Percentiles rank a stretch among this genome's conserved stretches.
Evolutionary conservation across 2,113 vertebrate species (phyloP).

Genomic region (Aythya baeri): DNA sequence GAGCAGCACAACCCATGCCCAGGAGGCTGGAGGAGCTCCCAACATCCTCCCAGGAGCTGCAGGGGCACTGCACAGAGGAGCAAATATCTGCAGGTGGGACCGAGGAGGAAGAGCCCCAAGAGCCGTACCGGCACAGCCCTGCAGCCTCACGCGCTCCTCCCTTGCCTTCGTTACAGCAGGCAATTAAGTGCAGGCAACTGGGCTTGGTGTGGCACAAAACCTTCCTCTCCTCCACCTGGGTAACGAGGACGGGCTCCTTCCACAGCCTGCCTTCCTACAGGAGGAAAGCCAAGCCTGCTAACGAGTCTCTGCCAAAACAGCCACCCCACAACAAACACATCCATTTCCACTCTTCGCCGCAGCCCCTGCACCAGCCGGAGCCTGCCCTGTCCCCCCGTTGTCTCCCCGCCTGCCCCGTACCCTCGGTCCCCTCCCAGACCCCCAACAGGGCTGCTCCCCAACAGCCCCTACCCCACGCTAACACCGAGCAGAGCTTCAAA

Average conservation of each 20-base stretch:
- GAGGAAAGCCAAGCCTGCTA: neutral
- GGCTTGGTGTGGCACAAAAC: neutral
- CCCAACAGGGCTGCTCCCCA: neutral
- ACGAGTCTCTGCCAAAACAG: neutral
- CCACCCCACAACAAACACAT: neutral
- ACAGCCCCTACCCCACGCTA: neutral
- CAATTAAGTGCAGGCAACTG: rapidly evolving
- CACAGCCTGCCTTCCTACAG: neutral
- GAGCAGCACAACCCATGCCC: too few relatives aligned
- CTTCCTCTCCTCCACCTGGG: rapidly evolving
- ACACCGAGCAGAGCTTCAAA: neutral
- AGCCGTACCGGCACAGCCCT: rapidly evolving
- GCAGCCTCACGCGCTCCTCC: neutral
- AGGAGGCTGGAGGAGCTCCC: neutral
- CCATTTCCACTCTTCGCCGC: neutral
- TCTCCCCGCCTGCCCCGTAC: neutral
- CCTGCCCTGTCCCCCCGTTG: neutral
- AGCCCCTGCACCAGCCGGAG: too few relatives aligned
- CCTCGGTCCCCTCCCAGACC: neutral
- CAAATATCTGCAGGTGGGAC: rapidly evolving
- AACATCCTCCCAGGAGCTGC: neutral
- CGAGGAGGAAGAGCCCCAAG: neutral
- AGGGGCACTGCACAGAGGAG: neutral
- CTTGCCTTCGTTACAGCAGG: rapidly evolving
- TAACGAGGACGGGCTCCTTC: neutral